Base-by-base conservation (phyloP, 1,140 invertebrate species). In the Aculops lycopersici region DNA sequence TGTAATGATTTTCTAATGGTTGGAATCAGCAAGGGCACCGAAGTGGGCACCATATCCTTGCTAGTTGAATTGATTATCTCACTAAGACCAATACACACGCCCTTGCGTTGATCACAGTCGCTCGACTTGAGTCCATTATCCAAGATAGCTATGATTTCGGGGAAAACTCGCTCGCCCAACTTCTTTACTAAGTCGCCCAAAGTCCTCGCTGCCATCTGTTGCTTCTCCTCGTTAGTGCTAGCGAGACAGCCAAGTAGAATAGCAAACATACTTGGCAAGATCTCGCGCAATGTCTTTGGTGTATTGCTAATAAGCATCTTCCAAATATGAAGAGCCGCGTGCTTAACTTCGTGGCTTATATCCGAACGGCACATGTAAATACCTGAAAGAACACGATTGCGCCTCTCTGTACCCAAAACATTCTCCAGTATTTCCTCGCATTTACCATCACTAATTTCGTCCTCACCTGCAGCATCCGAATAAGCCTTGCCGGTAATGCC, bases 1-100 rank as follows among this genome's bases (percentile, higher is more conserved):
- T 76, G 80, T 16, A 95, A 60, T 3, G 86, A 84, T 61, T 75
- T 76, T 44, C 76, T 65, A 4, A 92, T 80, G 3, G 84, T 94
- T n/a, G 84, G 84, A n/a, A 95, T 79, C 39, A 97, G 60, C 51
- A 76, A 88, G 53, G 92, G 79, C 1, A 86, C 79, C 58, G 86
- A 88, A 2, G 73, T 73, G 1, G 84, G 58, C 4, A 88, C 76
- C 71, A 92, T 88, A 49, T 95, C 88, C 50, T 71, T 70, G 40
- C 77, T 86, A 2, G 84, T 94, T 35, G 84, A 88, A 2, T 72
- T 70, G 71, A 97, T 90, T 48, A 98, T 97, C 65, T 98, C 92
- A 1, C 79, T 81, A 1, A 98, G 62, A 3, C 88, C 88, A 54
- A 95, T 92, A 56, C 88, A 94, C 12, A 97, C 90, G 49, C 88